phyloP scores from a whole-genome alignment of 1,140 invertebrate genomes.

The Platyscapa corneri region DNA sequence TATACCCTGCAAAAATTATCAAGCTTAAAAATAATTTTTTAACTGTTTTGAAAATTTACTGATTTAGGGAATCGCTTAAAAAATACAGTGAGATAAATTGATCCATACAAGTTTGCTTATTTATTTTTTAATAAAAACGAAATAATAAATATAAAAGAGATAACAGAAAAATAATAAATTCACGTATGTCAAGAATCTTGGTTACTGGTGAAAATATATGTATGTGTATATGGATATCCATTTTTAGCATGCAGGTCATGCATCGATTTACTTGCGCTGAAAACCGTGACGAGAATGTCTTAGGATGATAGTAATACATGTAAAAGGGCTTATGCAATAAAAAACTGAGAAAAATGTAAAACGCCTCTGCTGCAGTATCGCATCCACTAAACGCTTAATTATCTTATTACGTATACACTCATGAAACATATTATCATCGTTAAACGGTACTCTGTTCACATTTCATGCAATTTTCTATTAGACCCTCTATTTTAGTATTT shows the following conservation, averaged over 20 bases:
- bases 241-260: neutral
- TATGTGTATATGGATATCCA: too few relatives aligned
- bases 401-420: neutral
- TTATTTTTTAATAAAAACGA: too few relatives aligned
- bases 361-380: neutral
- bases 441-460: neutral
- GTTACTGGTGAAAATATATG: neutral
- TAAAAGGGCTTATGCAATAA: neutral
- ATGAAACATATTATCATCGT: neutral
- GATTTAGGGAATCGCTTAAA: too few relatives aligned
- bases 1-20: too few relatives aligned
- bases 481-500: neutral
- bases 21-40: too few relatives aligned
- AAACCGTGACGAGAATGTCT: neutral
- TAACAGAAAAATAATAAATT: neutral
- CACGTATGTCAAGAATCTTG: neutral
- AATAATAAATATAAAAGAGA: too few relatives aligned
- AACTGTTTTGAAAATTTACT: too few relatives aligned
- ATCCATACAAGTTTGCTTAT: too few relatives aligned
- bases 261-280: neutral
- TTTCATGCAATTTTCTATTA: neutral
- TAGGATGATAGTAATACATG: neutral
- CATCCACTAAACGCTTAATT: neutral
- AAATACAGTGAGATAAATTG: too few relatives aligned
- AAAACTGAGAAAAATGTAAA: neutral